Conservation (phyloP, 2,797 vertebrate genomes). For the Limosa lapponica region DNA sequence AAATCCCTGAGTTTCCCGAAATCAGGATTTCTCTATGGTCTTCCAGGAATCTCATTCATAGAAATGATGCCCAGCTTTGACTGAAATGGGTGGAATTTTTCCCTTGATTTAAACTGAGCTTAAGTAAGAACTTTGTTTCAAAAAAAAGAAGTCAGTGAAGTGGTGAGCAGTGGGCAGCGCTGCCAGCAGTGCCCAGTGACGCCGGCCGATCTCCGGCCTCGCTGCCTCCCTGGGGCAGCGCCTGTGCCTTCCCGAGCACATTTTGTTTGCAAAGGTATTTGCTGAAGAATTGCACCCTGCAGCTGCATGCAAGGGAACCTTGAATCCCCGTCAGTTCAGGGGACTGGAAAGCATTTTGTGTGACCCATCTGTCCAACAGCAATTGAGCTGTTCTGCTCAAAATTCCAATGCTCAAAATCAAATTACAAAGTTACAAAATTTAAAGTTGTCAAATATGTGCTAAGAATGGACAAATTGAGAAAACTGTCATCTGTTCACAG, state of each 20-base stretch:
- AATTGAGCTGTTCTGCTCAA: background rate
- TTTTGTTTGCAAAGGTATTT: background rate
- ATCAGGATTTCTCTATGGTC: background rate
- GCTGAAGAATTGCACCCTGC: background rate
- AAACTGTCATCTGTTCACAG: conserved; percentile 56
- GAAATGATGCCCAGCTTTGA: background rate
- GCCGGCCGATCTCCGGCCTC: fast-evolving
- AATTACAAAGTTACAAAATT: conserved; percentile 24
- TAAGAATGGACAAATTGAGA: conserved; percentile 57
- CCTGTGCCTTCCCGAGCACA: background rate
- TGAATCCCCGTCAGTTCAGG: background rate
- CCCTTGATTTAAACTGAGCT: background rate
- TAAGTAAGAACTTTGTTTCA: background rate
- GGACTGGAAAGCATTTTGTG: background rate
- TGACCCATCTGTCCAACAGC: background rate
- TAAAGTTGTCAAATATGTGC: conserved; percentile 57
- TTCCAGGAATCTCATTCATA: background rate
- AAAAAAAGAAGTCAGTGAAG: background rate
- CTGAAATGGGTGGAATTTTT: background rate
- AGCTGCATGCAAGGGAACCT: background rate
- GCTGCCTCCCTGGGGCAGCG: fast-evolving
- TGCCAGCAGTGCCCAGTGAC: fast-evolving
- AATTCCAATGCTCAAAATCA: conserved; percentile 15
- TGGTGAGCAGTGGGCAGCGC: background rate
- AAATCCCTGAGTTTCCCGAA: background rate